Conservation (phyloP, 2,888 invertebrate species). For the Ormyrus rosae region DNA sequence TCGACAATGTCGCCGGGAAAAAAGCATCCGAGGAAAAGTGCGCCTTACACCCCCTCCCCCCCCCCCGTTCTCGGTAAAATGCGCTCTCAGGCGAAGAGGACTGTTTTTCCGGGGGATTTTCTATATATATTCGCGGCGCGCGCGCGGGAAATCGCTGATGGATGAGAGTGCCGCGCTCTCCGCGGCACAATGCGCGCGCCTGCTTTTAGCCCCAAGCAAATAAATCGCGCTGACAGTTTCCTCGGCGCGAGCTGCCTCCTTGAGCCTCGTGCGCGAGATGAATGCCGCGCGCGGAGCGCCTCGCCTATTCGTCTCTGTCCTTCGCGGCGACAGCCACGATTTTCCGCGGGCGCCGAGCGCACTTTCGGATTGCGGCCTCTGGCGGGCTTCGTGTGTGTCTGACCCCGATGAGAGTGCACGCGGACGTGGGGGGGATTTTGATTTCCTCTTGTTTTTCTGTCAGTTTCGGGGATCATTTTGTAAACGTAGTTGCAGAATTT, state of each 20-base stretch:
- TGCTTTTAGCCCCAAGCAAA: constrained; percentile 58
- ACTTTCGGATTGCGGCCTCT: background rate
- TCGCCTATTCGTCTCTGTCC: constrained; percentile 16
- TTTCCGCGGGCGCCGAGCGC: background rate
- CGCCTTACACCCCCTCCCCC: too few relatives aligned
- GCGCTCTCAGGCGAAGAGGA: background rate
- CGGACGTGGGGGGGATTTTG: background rate
- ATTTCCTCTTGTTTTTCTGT: too few relatives aligned
- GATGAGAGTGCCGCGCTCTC: constrained; percentile 52
- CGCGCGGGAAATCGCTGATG: constrained; percentile 48
- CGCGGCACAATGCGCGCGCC: constrained; percentile 35
- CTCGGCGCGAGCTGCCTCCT: background rate
- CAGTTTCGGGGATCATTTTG: too few relatives aligned
- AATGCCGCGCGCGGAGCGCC: too few relatives aligned
- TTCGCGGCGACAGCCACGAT: background rate
- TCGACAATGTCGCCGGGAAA: too few relatives aligned
- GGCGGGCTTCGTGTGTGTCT: background rate
- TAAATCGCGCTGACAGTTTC: constrained; percentile 54
- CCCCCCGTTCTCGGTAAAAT: too few relatives aligned
- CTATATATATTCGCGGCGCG: constrained; percentile 34
- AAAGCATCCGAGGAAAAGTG: too few relatives aligned
- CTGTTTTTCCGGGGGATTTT: too few relatives aligned
- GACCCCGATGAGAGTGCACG: constrained; percentile 28
- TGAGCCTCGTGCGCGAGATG: too few relatives aligned
- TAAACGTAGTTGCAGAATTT: too few relatives aligned